A percentile compares a stretch with the other conserved stretches of the same genome.
phyloP scores from a whole-genome alignment of 2,797 vertebrate species.

The Cossypha niveicapilla region DNA sequence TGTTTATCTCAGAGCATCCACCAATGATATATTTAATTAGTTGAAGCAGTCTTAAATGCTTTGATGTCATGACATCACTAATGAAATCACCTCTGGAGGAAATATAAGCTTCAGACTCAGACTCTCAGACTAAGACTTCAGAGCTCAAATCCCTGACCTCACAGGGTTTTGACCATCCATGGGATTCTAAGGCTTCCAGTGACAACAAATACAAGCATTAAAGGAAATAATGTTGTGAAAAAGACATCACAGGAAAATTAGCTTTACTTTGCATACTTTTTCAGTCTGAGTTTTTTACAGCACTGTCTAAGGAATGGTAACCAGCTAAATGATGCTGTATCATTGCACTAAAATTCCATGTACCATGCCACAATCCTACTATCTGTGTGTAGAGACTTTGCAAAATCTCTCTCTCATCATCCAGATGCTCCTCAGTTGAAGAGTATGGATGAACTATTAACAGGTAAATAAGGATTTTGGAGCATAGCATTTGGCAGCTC shows the following conservation, averaged over 20 bases:
- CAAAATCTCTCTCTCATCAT: neutral
- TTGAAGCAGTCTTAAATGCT: neutral
- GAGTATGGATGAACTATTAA: neutral
- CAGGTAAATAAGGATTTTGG: neutral
- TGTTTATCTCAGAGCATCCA: neutral
- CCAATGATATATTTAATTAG: neutral
- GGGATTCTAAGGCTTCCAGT: neutral
- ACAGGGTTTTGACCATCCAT: neutral
- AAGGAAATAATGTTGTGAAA: constrained; percentile 5
- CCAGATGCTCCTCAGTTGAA: neutral
- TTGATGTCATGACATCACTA: constrained; percentile 15
- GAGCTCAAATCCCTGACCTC: neutral
- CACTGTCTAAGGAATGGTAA: neutral
- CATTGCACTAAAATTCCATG: neutral
- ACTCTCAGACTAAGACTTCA: neutral
- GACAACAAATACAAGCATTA: neutral
- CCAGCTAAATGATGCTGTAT: neutral
- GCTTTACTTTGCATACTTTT: neutral
- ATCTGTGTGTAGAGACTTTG: neutral
- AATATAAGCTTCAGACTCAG: neutral
- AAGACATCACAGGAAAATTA: neutral
- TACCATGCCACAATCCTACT: neutral
- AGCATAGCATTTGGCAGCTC: neutral
- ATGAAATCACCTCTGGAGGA: constrained; percentile 21
- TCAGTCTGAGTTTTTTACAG: neutral